These are phyloP conservation scores for Clarias fuscus DNA, from an alignment of 2,797 vertebrate genomes.

Conservation along the genomic window DNA sequence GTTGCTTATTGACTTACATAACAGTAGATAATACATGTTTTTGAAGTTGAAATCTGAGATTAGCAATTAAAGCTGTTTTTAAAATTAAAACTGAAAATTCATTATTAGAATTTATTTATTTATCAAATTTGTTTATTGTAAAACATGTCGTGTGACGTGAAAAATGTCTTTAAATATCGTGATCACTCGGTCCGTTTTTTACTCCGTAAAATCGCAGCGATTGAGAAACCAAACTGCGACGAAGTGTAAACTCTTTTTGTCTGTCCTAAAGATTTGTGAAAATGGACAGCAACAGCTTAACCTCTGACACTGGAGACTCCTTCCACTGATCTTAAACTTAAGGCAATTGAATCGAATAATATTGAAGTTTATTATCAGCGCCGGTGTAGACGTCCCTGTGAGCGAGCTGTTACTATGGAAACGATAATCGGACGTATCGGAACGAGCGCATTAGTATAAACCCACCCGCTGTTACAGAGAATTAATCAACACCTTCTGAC, in stretches of 20 bases:
- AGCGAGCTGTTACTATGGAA: not conserved
- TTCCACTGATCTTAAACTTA: not conserved
- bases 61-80: too few species aligned
- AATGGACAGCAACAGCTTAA: not conserved
- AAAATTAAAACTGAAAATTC: too few species aligned
- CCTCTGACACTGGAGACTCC: not conserved
- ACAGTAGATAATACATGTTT: not conserved
- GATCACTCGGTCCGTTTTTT: not conserved
- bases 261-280: not conserved
- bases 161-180: not conserved
- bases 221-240: not conserved
- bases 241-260: not conserved
- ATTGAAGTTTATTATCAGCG: not conserved
- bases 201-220: not conserved
- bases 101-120: too few species aligned
- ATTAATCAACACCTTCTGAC: not conserved
- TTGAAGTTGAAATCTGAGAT: not conserved
- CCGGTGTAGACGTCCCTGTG: not conserved
- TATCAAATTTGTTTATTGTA: not conserved
- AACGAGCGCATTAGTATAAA: not conserved
- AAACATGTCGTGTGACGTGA: not conserved
- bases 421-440: not conserved
- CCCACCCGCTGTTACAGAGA: not conserved
- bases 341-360: too few species aligned
- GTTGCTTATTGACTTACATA: not conserved